Conservation (phyloP, 2,797 vertebrate species). For the Galago senegalensis region DNA sequence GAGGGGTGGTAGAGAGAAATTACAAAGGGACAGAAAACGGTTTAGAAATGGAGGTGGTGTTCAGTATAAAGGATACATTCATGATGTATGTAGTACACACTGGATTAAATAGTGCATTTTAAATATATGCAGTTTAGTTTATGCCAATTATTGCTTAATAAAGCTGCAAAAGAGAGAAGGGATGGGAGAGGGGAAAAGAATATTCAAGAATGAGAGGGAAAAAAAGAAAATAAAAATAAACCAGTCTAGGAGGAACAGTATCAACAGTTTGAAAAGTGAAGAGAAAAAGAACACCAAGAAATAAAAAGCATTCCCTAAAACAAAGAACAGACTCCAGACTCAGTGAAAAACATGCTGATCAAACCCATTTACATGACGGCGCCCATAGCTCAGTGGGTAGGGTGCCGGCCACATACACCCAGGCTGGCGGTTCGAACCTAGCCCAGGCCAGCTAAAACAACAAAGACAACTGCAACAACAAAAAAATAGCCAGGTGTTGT, state of each 20-base stretch:
- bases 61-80: neutral
- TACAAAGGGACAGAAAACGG: neutral
- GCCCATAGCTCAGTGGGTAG: no score
- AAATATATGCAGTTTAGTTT: neutral
- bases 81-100: neutral
- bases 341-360: neutral
- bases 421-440: no score
- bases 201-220: neutral
- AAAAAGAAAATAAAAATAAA: neutral
- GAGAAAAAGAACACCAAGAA: neutral
- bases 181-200: neutral
- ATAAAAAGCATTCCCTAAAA: neutral
- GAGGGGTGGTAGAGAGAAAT: neutral
- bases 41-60: neutral
- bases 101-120: neutral
- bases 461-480: no score
- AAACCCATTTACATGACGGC: no score
- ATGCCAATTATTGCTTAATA: neutral
- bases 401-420: no score
- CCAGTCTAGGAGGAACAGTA: neutral
- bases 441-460: no score
- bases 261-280: neutral
- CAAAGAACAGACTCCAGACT: conserved; percentile 26
- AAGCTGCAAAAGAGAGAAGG: neutral
- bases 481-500: no score